Base-by-base conservation (phyloP, 1,140 invertebrate species). In the Olivierus martensii region DNA sequence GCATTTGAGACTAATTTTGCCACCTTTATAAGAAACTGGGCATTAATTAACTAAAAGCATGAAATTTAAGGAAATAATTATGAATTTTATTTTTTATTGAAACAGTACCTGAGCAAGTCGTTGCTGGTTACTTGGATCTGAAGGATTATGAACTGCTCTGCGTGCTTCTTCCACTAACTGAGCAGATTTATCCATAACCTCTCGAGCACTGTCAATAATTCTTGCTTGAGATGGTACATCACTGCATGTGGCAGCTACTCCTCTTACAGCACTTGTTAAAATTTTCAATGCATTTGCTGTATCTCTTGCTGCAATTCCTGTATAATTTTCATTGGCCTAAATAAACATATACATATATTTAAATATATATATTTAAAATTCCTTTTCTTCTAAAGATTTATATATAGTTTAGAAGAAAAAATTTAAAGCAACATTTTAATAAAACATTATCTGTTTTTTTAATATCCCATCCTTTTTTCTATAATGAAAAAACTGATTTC, bases 81-180 rank as follows among this genome's bases (percentile, higher is more conserved):
- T 18, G 59, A 54, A 50, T 55, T 57, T 42, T n/a, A 6, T 44
- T 35, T 21, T 46, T 35, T 18, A 37, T 39, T n/a, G 1, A 10
- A 14, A 43, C 11, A 12, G 15, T 46, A 81, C 79, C 49, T 75
- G 72, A 28, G 76, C 73, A 7, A 85, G 68, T 53, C 75, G 71
- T 0, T 71, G 69, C 39, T 77, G 71, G 56, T 28, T 28, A 9
- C 28, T 28, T 9, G 9, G 4, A 2, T 28, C 28, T 4, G 28
- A 6, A 0, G 77, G 74, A 60, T 80, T 78, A 37, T 79, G 74
- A 14, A 86, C 64, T 10, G 79, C 76, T 52, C 72, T 67, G 60
- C 79, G 77, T 0, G 87, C 84, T 62, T 87, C 86, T 60, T 87
- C 81, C 38, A 93, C 78, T 1, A 93, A 73, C 0, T 71, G 73